Base-by-base conservation (phyloP, 2,888 invertebrate genomes). In the Zele albiditarsus region DNA sequence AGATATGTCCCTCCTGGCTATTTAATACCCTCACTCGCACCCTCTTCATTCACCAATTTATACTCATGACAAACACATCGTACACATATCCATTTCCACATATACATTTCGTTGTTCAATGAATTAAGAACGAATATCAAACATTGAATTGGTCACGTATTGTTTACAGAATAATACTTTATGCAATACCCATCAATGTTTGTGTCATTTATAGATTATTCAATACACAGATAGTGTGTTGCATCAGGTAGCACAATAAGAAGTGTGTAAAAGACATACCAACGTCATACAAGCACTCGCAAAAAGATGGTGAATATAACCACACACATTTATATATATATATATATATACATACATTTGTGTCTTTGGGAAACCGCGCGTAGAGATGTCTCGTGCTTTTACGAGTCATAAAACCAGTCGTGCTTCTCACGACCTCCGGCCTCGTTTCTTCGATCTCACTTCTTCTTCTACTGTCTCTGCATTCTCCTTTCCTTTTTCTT, bases 361-460 rank as follows among this genome's bases (percentile, higher is more conserved):
- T 77, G 70, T 71, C 71, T 58, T 75, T 25, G 74, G 67, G 70
- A 74, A 71, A 73, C 65, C 69, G 57, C 70, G 76, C 49, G 74
- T 72, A 69, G 81, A 84, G 82, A 84, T 83, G 84, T 85, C 84
- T 84, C 82, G 80, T 83, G 84, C 84, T 85, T 89, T 89, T 88
- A 88, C 86, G 88, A 89, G 86, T 88, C 87, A 86, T 89, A 89
- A 89, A 89, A 84, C 82, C 84, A 84, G 80, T 85, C 86, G 84
- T 85, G 87, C 87, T 85, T 86, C 87, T 88, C 88, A 85, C 85
- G 83, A 85, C 80, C 82, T 84, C 80, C 58, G 80, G 79, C 80
- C 82, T 82, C 83, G 82, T 84, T 85, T 84, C 69, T 62, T 77
- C 77, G 74, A 71, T 66, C 77, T 75, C 79, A 82, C 80, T 82